phyloP scores from a whole-genome alignment of 2,797 vertebrate species.

The Lacerta agilis region DNA sequence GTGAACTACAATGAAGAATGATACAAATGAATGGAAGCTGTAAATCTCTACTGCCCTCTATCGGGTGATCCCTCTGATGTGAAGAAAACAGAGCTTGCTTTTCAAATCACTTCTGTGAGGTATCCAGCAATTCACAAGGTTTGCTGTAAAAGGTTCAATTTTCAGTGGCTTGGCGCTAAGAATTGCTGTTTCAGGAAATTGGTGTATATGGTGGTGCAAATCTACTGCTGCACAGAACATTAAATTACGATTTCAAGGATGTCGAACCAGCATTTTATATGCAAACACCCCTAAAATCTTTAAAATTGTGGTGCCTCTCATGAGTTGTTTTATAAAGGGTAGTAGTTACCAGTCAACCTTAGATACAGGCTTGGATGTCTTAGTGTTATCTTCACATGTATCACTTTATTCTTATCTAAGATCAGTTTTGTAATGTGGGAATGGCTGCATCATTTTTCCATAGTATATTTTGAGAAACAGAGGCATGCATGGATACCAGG shows the following conservation, averaged over 20 bases:
- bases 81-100: background rate
- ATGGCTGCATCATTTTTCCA: background rate
- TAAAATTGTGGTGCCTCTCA: background rate
- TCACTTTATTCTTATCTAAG: background rate
- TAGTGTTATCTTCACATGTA: background rate
- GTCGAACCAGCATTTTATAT: background rate
- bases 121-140: background rate
- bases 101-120: background rate
- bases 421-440: background rate
- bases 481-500: background rate
- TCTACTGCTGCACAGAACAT: background rate
- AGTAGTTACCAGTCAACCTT: background rate
- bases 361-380: background rate
- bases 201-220: background rate
- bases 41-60: slow-evolving; percentile 64
- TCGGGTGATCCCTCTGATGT: slow-evolving; percentile 22
- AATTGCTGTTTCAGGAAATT: background rate
- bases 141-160: background rate
- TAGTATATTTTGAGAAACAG: background rate
- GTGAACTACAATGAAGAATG: background rate
- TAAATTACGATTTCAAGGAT: background rate
- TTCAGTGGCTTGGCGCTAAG: background rate
- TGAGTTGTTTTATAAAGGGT: background rate
- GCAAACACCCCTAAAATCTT: background rate
- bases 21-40: background rate